Conservation (phyloP, 2,888 invertebrate species). For the Erpobdella octoculata region DNA sequence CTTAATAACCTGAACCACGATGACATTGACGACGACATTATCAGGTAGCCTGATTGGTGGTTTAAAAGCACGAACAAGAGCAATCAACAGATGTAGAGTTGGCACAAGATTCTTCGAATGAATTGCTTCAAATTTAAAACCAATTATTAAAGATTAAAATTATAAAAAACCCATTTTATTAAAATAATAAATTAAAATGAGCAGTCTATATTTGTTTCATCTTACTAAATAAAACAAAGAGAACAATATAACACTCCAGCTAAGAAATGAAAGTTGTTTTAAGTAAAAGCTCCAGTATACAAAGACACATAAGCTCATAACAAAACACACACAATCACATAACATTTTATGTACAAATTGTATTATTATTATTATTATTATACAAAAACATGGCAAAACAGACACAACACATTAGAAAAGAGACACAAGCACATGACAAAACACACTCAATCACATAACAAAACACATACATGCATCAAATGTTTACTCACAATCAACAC, state of each 20-base stretch:
- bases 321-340: too few relatives aligned
- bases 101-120: slow-evolving; percentile 94
- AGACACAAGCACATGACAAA: too few relatives aligned
- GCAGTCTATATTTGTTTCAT: background rate
- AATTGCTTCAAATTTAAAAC: slow-evolving; percentile 55
- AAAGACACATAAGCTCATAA: too few relatives aligned
- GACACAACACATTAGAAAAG: too few relatives aligned
- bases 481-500: slow-evolving; percentile 64
- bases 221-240: background rate
- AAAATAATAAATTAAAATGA: background rate
- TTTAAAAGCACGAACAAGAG: slow-evolving; percentile 80
- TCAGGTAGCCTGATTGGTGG: slow-evolving; percentile 93
- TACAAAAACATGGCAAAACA: too few relatives aligned
- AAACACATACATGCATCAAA: too few relatives aligned
- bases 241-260: too few relatives aligned
- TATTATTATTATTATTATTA: too few relatives aligned
- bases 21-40: slow-evolving; percentile 83
- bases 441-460: too few relatives aligned
- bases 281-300: too few relatives aligned
- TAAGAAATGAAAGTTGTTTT: too few relatives aligned
- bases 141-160: background rate
- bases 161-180: background rate
- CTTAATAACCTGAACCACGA: slow-evolving; percentile 72
- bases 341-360: too few relatives aligned
- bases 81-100: slow-evolving; percentile 85